A percentile compares a stretch with the other conserved stretches of the same genome.
Conservation (phyloP, 2,888 invertebrate genomes). For the Notocelia uddmanniana region DNA sequence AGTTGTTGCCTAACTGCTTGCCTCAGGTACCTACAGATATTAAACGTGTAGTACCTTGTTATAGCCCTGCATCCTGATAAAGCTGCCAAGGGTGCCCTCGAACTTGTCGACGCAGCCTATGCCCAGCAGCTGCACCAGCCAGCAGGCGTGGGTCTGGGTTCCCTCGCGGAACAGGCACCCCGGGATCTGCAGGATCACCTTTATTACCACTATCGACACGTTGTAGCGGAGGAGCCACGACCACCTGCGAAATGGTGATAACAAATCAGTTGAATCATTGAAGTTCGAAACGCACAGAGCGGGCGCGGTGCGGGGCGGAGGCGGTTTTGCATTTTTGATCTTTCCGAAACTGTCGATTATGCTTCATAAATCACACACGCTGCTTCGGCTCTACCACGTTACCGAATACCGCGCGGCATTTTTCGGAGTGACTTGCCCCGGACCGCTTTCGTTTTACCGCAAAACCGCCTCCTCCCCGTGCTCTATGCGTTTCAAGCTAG, state of each 20-base stretch:
- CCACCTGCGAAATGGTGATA: slow-evolving; percentile 87
- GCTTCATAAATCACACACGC: too few species aligned
- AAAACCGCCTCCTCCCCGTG: too few species aligned
- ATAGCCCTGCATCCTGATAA: slow-evolving; percentile 70
- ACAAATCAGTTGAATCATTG: neutral
- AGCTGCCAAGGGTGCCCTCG: slow-evolving; percentile 75
- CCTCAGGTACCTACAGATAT: too few species aligned
- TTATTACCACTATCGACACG: slow-evolving; percentile 94
- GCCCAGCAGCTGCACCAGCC: slow-evolving; percentile 94
- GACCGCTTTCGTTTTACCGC: too few species aligned
- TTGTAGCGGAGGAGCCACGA: slow-evolving; percentile 95
- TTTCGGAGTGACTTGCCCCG: too few species aligned
- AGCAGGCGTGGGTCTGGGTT: slow-evolving; percentile 88
- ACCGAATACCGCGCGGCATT: too few species aligned
- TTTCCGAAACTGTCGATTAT: too few species aligned
- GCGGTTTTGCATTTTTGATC: too few species aligned
- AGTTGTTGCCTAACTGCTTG: neutral
- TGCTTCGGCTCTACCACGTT: too few species aligned
- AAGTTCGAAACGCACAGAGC: too few species aligned
- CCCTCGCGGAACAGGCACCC: slow-evolving; percentile 93
- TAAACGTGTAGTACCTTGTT: slow-evolving; percentile 60
- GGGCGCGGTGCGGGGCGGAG: too few species aligned
- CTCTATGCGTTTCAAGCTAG: too few species aligned
- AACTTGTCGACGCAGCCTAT: slow-evolving; percentile 95
- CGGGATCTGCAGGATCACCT: slow-evolving; percentile 94